Conservation (phyloP, 2,888 invertebrate species). For the Pelosia muscerda region DNA sequence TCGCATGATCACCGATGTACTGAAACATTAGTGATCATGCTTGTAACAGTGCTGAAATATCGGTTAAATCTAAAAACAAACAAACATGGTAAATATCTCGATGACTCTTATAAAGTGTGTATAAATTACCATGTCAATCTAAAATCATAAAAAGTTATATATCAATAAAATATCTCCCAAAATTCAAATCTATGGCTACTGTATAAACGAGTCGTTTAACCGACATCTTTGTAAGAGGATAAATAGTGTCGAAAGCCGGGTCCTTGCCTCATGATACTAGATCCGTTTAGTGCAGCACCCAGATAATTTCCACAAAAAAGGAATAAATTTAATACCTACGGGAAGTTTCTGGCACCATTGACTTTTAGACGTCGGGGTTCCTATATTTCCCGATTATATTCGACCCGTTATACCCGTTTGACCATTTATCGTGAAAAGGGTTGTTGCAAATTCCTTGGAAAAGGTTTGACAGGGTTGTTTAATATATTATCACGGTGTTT, state of each 20-base stretch:
- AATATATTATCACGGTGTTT: slow-evolving; percentile 4
- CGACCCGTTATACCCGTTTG: slow-evolving; percentile 19
- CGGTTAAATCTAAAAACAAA: no score
- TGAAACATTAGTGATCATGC: no score
- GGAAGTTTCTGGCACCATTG: slow-evolving; percentile 19
- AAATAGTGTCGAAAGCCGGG: slow-evolving; percentile 13
- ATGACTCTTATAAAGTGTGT: no score
- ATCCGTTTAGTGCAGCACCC: slow-evolving; percentile 26
- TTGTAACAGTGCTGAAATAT: no score
- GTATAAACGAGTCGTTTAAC: slow-evolving; percentile 9
- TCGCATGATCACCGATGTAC: no score
- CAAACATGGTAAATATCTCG: no score
- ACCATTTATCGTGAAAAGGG: slow-evolving; percentile 30
- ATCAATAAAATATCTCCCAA: background rate
- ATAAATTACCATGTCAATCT: no score
- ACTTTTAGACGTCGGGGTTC: slow-evolving; percentile 10
- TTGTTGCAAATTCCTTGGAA: slow-evolving; percentile 14
- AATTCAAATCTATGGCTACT: slow-evolving; percentile 13
- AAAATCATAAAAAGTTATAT: no score
- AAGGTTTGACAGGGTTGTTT: slow-evolving; percentile 18
- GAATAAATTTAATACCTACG: slow-evolving; percentile 39
- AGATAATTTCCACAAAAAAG: slow-evolving; percentile 31
- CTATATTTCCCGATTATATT: slow-evolving; percentile 33
- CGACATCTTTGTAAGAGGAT: slow-evolving; percentile 5
- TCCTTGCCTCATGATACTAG: slow-evolving; percentile 19